phyloP scores from a whole-genome alignment of 2,797 vertebrate species.

The Halcyon smyrnensis region DNA sequence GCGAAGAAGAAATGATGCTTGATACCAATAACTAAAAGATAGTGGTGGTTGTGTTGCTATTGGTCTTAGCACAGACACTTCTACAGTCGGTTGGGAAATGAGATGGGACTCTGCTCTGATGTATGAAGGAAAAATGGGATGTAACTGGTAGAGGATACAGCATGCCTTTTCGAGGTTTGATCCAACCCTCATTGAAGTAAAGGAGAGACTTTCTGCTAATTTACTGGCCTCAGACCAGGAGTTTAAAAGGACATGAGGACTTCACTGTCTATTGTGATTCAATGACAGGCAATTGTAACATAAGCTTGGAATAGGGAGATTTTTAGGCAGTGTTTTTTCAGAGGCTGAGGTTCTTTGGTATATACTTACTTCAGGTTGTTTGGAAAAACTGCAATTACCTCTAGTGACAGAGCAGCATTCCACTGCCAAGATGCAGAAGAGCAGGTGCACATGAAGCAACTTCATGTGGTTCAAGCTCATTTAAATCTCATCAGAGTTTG shows the following conservation, averaged over 20 bases:
- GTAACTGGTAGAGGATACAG: not conserved
- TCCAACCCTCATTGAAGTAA: not conserved
- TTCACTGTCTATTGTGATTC: not conserved
- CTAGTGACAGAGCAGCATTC: not conserved
- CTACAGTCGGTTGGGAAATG: not conserved
- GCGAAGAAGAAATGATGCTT: not conserved
- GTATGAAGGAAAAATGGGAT: not conserved
- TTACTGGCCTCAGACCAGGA: not conserved
- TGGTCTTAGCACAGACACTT: not conserved
- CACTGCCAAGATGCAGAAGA: not conserved
- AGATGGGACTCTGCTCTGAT: not conserved
- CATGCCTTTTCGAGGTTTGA: not conserved
- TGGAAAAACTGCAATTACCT: not conserved
- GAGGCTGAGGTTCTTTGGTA: not conserved
- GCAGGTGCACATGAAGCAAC: not conserved
- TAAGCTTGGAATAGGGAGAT: not conserved
- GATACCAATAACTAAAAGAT: rapidly evolving
- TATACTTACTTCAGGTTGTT: not conserved
- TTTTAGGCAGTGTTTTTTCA: not conserved
- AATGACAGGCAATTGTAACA: not conserved
- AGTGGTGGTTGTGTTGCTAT: not conserved
- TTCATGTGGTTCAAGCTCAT: not conserved
- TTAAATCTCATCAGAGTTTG: not conserved
- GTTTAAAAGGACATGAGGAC: not conserved
- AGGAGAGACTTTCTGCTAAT: not conserved